Evolutionary conservation across 2,797 vertebrate species (phyloP), one percentile per base, ranked within the genome.

Genomic region (Fistularia tabacaria): DNA sequence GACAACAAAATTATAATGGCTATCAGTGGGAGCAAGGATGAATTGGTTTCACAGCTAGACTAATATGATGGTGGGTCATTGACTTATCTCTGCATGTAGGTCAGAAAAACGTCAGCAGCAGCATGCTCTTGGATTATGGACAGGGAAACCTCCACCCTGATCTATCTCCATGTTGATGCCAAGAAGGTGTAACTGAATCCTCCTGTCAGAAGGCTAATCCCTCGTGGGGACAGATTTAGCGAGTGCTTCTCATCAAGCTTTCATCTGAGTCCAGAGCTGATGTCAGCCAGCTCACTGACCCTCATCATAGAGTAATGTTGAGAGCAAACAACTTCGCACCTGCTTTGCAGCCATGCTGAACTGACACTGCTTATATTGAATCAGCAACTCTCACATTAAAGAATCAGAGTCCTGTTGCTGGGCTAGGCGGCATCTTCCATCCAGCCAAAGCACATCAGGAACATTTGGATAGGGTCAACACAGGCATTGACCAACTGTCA

Each of bases 201-300:
- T 62, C 56, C 77, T 76, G 77, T 80, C 76, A 76, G 61, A 71
- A 59, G 56, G 43, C 73, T 83, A 83, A 85, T 83, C 79, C 77
- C 51, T 75, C 61, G 59, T 70, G 61, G 62, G 62, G 74, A 81
- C 82, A 58, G 53, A 83, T 79, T 80, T 78, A 84, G 77, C 74
- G 45, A 14, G 51, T 5, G 49, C 54, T 10, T 62, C 74, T 62
- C 64, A 55, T 74, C 52, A 15, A 52, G 69, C 80, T 82, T 86
- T 85, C 79, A 84, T 85, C 77, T 57, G 37, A 51, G 67, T 71
- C 74, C 69, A 79, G 62, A 15, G 45, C 57, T 73, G 79, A 71
- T 73, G 74, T 71, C 83, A 71, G 38, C 11, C 54, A 64, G 54
- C 14, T 15, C 7, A 9, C 61, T 25, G 49, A 51, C 64, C 66